Conservation (phyloP, 2,797 vertebrate genomes). For the Clamator glandarius region DNA sequence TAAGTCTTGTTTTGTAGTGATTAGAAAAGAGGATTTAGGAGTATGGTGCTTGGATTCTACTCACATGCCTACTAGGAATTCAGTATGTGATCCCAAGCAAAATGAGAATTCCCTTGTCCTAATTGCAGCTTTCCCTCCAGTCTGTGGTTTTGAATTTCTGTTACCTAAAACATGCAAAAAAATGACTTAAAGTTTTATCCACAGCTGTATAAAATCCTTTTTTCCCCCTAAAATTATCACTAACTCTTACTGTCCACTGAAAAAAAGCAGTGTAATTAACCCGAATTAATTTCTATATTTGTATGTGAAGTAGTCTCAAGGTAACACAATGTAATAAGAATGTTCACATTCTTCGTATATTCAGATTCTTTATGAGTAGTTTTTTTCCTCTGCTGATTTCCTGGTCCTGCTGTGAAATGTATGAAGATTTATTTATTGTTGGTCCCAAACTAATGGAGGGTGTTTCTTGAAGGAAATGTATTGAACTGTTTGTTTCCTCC, state of each 20-base stretch:
- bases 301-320: background rate
- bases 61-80: background rate
- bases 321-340: background rate
- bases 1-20: background rate
- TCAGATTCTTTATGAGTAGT: background rate
- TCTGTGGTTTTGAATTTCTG: background rate
- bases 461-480: background rate
- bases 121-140: background rate
- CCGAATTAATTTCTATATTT: background rate
- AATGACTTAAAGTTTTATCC: background rate
- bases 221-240: background rate
- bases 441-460: background rate
- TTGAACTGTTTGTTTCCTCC: background rate
- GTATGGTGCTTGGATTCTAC: background rate
- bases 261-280: background rate
- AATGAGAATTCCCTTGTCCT: background rate
- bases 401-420: background rate
- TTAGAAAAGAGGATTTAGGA: background rate
- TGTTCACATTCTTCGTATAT: background rate
- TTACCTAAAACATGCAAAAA: background rate
- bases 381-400: background rate
- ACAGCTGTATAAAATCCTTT: background rate
- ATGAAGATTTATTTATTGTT: background rate
- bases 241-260: background rate
- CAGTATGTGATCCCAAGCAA: background rate